Base-by-base conservation (phyloP, 37 sponge, comb jelly and placozoan species). In the Spongia lamella region DNA sequence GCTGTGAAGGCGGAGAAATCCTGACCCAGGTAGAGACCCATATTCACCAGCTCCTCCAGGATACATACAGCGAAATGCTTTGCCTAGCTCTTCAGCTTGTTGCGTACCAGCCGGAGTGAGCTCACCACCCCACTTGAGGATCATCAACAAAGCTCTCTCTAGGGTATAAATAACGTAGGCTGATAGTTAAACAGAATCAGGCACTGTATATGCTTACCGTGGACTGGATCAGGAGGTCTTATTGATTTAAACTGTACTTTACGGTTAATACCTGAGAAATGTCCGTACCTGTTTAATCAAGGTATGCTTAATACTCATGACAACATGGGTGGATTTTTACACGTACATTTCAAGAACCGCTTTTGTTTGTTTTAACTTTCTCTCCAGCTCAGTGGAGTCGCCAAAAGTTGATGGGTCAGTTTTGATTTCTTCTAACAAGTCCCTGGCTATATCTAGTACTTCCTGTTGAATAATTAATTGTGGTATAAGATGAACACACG, bases 41-140 rank as follows among this genome's bases (percentile, higher is more conserved):
- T 92, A 86, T 77, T 76, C 79, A 38, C 96, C 96, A 76, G 85
- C 81, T 38, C 84, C 93, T 29, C 88, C 90, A 17, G 96, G 96
- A 67, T 96, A 96, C 64, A 86, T 88, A 66, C 79, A 80, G 25
- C 96, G 79, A 76, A 96, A 96, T 4, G 84, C 86, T 51, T 79
- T 83, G 1, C 96, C 96, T 53, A 92, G 75, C 60, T 88, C 84
- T 72, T 96, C 93, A 24, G 92, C 86, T 67, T 92, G 90, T 9
- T 36, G 57, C 77, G 73, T 38, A 1, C 96, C 96, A 31, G 83
- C 84, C 49, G 74, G 73, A 11, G 96, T 96, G 29, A 92, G 87
- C 66, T 96, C 96, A 1, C 96, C 96, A 31, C 96, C 96, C 96
- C 96, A 96, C 72, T 96, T 96, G 35, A 89, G 70, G 26, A 96